Percentiles rank a stretch among this genome's conserved stretches.
phyloP scores from a whole-genome alignment of 2,888 invertebrate genomes.

The Cryptocheilus praepositus region DNA sequence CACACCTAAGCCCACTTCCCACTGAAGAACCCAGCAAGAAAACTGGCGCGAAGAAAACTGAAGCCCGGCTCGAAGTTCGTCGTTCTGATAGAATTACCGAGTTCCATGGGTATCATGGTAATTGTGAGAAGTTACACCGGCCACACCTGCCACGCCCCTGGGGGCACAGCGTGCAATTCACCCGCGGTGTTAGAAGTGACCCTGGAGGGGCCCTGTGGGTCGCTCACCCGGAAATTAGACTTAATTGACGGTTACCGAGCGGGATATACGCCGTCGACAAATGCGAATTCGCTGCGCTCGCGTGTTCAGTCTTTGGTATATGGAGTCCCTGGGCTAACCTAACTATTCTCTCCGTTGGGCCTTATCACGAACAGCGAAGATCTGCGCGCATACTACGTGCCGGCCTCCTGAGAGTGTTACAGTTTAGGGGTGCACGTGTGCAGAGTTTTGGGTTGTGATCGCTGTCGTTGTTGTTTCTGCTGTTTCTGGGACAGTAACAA shows the following conservation, averaged over 20 bases:
- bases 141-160: constrained; percentile 7
- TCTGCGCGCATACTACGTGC: no score
- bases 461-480: no score
- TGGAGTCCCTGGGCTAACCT: no score
- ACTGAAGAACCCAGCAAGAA: no score
- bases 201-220: constrained; percentile 19
- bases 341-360: no score
- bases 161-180: constrained; percentile 24
- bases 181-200: constrained; percentile 14
- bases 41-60: neutral
- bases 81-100: constrained; percentile 57
- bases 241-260: constrained; percentile 52
- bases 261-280: constrained; percentile 38
- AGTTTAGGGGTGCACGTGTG: no score
- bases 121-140: constrained; percentile 64
- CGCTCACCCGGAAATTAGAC: constrained; percentile 48
- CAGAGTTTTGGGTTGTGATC: no score
- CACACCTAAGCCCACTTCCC: no score
- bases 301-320: no score
- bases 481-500: no score
- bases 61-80: constrained; percentile 17
- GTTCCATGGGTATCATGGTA: constrained; percentile 61
- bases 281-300: neutral
- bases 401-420: no score
- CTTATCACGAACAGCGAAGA: no score